These are phyloP conservation scores for Laodelphax striatellus DNA, from an alignment of 1,140 invertebrate genomes.

Conservation along the genomic window DNA sequence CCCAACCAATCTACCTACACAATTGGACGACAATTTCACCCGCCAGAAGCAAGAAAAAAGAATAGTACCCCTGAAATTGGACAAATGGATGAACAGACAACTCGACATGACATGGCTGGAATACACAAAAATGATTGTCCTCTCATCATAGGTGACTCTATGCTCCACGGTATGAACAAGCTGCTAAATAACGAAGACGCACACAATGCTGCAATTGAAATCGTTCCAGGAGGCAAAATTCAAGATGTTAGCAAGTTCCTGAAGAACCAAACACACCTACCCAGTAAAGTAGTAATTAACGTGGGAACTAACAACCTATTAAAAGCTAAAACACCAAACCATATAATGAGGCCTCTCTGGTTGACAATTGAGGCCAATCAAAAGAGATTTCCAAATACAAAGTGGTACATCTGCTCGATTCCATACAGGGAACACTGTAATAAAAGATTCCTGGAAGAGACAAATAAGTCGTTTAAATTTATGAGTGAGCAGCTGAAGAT, in stretches of 20 bases:
- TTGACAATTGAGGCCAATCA: neutral
- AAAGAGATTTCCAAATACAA: constrained; percentile 1
- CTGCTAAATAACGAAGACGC: no score
- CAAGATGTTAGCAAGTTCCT: neutral
- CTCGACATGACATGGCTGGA: no score
- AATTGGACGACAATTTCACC: no score
- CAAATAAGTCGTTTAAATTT: neutral
- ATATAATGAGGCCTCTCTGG: constrained; percentile 1
- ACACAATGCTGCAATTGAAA: no score
- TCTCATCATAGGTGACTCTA: no score
- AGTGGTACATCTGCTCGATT: neutral
- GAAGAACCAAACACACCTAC: neutral
- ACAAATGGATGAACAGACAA: no score
- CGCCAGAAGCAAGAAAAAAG: no score
- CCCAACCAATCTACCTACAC: no score
- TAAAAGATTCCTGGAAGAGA: neutral
- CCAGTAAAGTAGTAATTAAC: neutral
- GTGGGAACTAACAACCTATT: neutral
- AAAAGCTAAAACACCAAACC: neutral
- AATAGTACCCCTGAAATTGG: no score
- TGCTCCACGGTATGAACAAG: no score
- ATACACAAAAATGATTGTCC: no score
- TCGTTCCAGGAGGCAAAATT: neutral
- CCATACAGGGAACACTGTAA: neutral
- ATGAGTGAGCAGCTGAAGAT: neutral